Conservation (phyloP, 1,140 invertebrate genomes). For the Belonocnema kinseyi region DNA sequence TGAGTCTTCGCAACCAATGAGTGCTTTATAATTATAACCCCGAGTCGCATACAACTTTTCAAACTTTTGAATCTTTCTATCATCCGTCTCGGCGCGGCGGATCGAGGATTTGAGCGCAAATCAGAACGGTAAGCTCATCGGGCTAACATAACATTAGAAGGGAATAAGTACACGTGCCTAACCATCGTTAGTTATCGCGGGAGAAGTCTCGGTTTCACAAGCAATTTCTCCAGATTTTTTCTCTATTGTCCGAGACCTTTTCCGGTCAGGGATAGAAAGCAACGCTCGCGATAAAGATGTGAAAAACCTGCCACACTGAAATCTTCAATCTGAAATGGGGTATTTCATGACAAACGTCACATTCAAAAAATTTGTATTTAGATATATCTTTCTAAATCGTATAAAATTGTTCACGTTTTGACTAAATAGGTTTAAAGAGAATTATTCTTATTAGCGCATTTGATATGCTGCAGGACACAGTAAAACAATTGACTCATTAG, state of each 20-base stretch:
- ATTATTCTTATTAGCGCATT: no score
- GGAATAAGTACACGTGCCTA: conserved; percentile 6
- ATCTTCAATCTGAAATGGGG: no score
- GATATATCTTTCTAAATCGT: no score
- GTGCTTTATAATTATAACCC: not conserved
- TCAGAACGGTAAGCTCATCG: conserved; percentile 2
- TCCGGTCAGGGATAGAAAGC: not conserved
- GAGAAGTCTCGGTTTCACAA: conserved; percentile 12
- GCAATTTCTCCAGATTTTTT: conserved; percentile 2
- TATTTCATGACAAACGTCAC: no score
- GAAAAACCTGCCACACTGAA: not conserved
- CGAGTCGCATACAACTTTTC: not conserved
- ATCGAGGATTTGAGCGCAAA: conserved; percentile 15
- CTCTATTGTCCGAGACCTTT: not conserved
- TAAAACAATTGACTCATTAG: no score
- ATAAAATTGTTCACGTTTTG: no score
- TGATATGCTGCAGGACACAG: no score
- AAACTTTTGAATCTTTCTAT: not conserved
- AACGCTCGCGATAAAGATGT: conserved; percentile 13
- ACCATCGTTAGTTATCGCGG: not conserved
- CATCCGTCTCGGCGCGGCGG: not conserved
- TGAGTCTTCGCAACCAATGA: not conserved
- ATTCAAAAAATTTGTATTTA: no score
- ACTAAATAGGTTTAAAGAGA: no score
- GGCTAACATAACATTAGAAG: not conserved